Evolutionary conservation across 2,888 invertebrate genomes (phyloP), one percentile per base, ranked within the genome.

Genomic region (Ceraclea dissimilis): DNA sequence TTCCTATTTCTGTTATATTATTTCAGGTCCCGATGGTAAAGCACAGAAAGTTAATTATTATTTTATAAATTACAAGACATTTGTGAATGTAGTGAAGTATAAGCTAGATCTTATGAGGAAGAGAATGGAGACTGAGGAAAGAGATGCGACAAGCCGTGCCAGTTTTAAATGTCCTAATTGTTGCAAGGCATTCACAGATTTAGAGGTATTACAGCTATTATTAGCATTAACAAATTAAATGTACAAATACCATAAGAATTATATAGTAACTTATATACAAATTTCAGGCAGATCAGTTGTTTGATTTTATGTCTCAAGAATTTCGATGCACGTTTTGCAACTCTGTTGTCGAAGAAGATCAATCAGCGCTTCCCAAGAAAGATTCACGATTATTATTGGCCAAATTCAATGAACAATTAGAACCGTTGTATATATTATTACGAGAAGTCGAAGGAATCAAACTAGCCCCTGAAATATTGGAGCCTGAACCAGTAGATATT

Each of bases 81-180:
- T 96, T 73, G 96, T 97, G 2, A 97, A 97, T 76, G 94, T 97
- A 13, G 92, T 97, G 1, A 97, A 96, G 73, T 98, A 97, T 73
- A 97, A 97, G 75, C 74, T 98, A 68, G 96, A 97, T 74, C 81
- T 94, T 67, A 95, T 97, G 90, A 82, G 94, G 57, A 91, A 94
- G 68, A 86, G 94, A 64, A 87, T 98, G 82, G 97, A 97, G 71
- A 93, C 92, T 0, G 94, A 94, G 69, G 96, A 96, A 69, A 79
- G 95, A 51, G 93, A 96, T 72, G 93, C 93, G 0, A 96, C 95
- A 0, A 93, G 93, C 69, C 81, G 96, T 61, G 93, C 96, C 20
- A 95, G 96, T 68, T 98, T 97, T 71, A 92, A 92, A 68, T 97
- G 97, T 69, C 88, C 89, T 2, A 80, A 84, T 52, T 97, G 97